These are phyloP conservation scores for Carapus acus DNA, from an alignment of 2,797 vertebrate genomes.

Conservation along the genomic window DNA sequence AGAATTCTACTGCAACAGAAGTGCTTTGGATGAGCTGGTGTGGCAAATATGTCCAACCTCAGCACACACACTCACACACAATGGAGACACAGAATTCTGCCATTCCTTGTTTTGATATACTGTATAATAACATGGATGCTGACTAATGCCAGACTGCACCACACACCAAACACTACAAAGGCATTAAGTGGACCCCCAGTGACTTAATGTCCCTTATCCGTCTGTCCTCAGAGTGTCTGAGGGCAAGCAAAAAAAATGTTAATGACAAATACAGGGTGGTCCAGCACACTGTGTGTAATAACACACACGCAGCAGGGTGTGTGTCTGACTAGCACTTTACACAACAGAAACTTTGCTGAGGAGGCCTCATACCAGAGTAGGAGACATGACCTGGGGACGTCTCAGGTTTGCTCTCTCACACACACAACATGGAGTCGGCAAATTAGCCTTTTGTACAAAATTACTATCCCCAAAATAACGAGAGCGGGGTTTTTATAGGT, in stretches of 20 bases:
- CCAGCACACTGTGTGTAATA: slow-evolving; percentile 35
- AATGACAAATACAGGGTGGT: slow-evolving; percentile 22
- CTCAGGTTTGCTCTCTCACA: neutral
- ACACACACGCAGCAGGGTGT: slow-evolving; percentile 45
- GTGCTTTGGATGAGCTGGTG: too few relatives aligned
- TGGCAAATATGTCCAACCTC: too few relatives aligned
- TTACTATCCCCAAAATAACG: too few relatives aligned
- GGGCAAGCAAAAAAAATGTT: slow-evolving; percentile 15
- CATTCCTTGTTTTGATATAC: too few relatives aligned
- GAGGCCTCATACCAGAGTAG: slow-evolving; percentile 7
- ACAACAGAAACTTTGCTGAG: slow-evolving; percentile 26
- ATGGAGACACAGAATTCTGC: too few relatives aligned
- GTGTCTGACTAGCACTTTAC: slow-evolving; percentile 41
- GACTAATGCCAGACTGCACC: neutral
- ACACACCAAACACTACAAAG: slow-evolving; percentile 13
- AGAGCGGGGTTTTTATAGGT: too few relatives aligned
- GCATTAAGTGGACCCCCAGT: slow-evolving; percentile 5
- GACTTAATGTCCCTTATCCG: slow-evolving; percentile 23
- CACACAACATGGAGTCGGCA: neutral
- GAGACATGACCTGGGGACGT: too few relatives aligned
- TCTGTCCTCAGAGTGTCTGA: slow-evolving; percentile 19
- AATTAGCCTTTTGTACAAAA: too few relatives aligned
- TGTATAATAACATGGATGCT: neutral
- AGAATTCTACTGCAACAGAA: too few relatives aligned
- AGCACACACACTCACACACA: too few relatives aligned